phyloP scores from a whole-genome alignment of 1,140 invertebrate genomes.

The Drosophila elegans region DNA sequence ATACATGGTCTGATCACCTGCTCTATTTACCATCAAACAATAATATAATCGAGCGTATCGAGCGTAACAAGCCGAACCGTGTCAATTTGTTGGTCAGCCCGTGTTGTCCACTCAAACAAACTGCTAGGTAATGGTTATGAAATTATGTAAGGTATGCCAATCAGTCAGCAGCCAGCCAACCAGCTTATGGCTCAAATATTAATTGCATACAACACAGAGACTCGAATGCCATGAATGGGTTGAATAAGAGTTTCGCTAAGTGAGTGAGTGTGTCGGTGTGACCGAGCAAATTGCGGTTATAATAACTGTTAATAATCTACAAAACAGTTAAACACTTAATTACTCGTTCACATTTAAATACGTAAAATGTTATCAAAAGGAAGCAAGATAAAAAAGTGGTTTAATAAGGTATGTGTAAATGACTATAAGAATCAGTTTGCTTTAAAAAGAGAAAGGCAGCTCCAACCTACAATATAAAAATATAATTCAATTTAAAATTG shows the following conservation, averaged over 20 bases:
- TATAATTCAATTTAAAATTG: constrained; percentile 9
- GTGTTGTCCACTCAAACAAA: constrained; percentile 39
- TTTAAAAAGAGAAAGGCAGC: background rate
- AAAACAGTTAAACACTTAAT: constrained; percentile 55
- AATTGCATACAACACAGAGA: constrained; percentile 65
- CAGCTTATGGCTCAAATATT: constrained; percentile 77
- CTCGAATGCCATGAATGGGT: constrained; percentile 62
- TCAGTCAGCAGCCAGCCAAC: constrained; percentile 49
- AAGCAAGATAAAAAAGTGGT: constrained; percentile 8
- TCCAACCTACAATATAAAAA: no score
- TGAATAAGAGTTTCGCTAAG: constrained; percentile 51
- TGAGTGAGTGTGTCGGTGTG: constrained; percentile 49
- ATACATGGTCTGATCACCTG: constrained; percentile 38
- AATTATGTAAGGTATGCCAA: constrained; percentile 77
- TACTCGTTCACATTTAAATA: constrained; percentile 47
- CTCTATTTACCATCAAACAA: constrained; percentile 58
- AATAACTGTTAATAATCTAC: constrained; percentile 71
- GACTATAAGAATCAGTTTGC: no score
- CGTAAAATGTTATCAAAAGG: constrained; percentile 24
- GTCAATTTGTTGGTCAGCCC: constrained; percentile 56
- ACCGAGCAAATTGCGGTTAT: constrained; percentile 64
- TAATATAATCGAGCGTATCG: constrained; percentile 57
- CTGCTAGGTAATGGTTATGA: constrained; percentile 56
- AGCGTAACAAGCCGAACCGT: constrained; percentile 46
- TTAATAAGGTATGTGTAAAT: background rate